Evolutionary conservation across 2,888 invertebrate species (phyloP).

Genomic region (Xanthia icteritia): DNA sequence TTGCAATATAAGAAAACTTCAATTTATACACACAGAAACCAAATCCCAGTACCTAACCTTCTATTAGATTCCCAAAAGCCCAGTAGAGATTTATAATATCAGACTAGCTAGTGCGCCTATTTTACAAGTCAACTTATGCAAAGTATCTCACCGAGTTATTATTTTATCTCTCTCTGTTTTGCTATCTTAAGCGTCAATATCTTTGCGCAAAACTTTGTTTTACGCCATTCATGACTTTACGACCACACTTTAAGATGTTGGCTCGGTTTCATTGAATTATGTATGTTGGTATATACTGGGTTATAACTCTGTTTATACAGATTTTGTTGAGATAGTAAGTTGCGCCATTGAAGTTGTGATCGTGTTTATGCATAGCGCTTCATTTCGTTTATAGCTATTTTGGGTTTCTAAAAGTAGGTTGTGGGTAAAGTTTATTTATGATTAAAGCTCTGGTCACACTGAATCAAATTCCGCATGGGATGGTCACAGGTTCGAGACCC

Average conservation of each 20-base stretch:
- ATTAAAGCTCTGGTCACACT: neutral
- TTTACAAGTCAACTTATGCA: slow-evolving; percentile 63
- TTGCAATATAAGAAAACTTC: neutral
- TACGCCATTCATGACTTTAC: slow-evolving; percentile 58
- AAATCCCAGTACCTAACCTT: slow-evolving; percentile 11
- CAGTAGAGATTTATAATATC: slow-evolving; percentile 21
- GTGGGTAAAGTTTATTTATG: neutral
- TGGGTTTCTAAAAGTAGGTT: neutral
- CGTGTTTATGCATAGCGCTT: slow-evolving; percentile 17
- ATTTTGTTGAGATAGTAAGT: slow-evolving; percentile 24
- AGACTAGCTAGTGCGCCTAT: slow-evolving; percentile 35
- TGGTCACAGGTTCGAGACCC: neutral
- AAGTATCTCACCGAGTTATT: slow-evolving; percentile 58
- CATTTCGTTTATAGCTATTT: slow-evolving; percentile 3
- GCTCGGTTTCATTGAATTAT: slow-evolving; percentile 58
- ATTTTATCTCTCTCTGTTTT: slow-evolving; percentile 60
- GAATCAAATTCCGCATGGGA: neutral
- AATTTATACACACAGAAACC: neutral
- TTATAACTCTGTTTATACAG: slow-evolving; percentile 19
- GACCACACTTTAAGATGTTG: slow-evolving; percentile 38
- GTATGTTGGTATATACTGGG: slow-evolving; percentile 46
- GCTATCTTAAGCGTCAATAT: slow-evolving; percentile 62
- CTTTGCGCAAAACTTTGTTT: slow-evolving; percentile 60
- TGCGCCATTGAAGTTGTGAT: slow-evolving; percentile 5
- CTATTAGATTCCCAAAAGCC: slow-evolving; percentile 29